A percentile compares a stretch with the other conserved stretches of the same genome.
These are phyloP conservation scores for Hemithea aestivaria DNA, from an alignment of 2,888 invertebrate species.

Conservation along the genomic window DNA sequence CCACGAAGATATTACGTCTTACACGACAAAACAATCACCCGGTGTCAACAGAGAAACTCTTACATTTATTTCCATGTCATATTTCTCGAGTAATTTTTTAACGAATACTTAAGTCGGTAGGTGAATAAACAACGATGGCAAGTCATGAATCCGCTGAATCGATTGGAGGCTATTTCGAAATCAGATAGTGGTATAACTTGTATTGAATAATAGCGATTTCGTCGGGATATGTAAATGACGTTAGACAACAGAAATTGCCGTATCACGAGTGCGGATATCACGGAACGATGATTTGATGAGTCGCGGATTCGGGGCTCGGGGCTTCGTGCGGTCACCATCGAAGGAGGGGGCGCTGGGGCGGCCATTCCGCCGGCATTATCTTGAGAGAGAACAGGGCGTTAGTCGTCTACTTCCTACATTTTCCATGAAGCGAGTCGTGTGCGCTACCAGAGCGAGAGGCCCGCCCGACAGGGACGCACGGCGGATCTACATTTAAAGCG, in stretches of 20 bases:
- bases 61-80: no score
- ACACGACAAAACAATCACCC: no score
- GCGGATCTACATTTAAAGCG: slow-evolving; percentile 77
- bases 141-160: slow-evolving; percentile 6
- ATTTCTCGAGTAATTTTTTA: no score
- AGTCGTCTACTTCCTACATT: slow-evolving; percentile 64
- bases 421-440: slow-evolving; percentile 62
- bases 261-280: slow-evolving; percentile 29
- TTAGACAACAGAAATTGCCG: slow-evolving; percentile 27
- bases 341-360: slow-evolving; percentile 15
- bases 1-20: no score
- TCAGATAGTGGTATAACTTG: slow-evolving; percentile 11
- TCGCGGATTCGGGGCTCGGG: slow-evolving; percentile 17
- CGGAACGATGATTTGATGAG: slow-evolving; percentile 37
- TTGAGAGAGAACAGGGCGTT: slow-evolving; percentile 58
- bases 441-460: slow-evolving; percentile 45
- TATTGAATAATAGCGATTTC: slow-evolving; percentile 21
- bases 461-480: slow-evolving; percentile 47
- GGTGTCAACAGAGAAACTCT: no score
- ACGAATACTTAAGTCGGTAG: no score
- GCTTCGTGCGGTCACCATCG: slow-evolving; percentile 41
- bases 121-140: background rate
- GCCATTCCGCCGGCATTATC: slow-evolving; percentile 45
- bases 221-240: slow-evolving; percentile 27
- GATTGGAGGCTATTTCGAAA: slow-evolving; percentile 6